Evolutionary conservation across 1,140 invertebrate genomes (phyloP).

Genomic region (Stenopsyche tienmushanensis): DNA sequence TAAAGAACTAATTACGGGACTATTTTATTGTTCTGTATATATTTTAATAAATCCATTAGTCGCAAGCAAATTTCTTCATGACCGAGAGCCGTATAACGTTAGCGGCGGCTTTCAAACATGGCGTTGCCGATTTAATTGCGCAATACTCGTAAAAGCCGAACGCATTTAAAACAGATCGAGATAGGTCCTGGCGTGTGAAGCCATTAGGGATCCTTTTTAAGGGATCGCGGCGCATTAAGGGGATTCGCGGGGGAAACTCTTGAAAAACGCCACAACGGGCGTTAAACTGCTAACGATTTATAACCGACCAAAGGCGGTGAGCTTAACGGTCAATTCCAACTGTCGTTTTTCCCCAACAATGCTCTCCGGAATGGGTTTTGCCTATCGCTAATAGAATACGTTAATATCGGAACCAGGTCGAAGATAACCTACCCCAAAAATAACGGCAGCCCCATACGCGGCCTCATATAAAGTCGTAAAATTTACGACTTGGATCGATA

Average conservation of each 20-base stretch:
- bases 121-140: constrained; percentile 16
- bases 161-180: constrained; percentile 11
- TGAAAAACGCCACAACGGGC: not conserved
- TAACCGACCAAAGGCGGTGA: constrained; percentile 5
- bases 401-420: no score
- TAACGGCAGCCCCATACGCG: no score
- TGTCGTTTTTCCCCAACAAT: not conserved
- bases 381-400: no score
- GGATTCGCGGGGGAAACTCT: not conserved
- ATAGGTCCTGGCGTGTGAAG: constrained; percentile 8
- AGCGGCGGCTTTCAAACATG: constrained; percentile 11
- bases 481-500: no score
- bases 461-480: no score
- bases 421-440: no score
- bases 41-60: not conserved
- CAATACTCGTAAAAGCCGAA: constrained; percentile 12
- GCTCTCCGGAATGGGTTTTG: no score
- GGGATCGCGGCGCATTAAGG: not conserved
- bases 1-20: no score
- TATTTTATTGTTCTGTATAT: no score
- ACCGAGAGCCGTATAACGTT: not conserved
- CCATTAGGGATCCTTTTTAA: constrained; percentile 16
- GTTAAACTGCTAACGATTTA: constrained; percentile 26
- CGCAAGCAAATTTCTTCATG: not conserved
- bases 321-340: constrained; percentile 9